A percentile compares a stretch with the other conserved stretches of the same genome.
Conservation (phyloP, 2,113 vertebrate genomes). For the Sylvietta virens region DNA sequence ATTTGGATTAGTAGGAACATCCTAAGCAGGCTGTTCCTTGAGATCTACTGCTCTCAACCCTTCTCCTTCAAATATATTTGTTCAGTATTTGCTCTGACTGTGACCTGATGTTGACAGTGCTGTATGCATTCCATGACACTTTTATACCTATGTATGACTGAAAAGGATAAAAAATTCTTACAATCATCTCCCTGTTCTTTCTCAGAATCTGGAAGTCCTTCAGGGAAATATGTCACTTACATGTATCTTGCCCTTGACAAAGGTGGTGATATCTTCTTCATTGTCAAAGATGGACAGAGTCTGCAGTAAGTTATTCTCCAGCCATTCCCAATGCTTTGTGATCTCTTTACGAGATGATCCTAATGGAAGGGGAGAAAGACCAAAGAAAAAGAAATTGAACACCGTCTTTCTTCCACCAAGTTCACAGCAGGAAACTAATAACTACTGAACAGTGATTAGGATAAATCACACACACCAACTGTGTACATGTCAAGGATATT, state of each 20-base stretch:
- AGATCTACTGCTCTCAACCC: background rate
- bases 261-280: conserved; percentile 94
- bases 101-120: background rate
- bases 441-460: background rate
- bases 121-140: background rate
- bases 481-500: background rate
- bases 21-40: background rate
- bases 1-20: background rate
- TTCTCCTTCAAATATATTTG: background rate
- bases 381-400: background rate
- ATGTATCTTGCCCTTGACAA: conserved; percentile 96
- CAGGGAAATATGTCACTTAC: conserved; percentile 63
- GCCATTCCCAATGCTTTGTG: conserved; percentile 96
- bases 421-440: background rate
- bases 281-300: conserved; percentile 96
- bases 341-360: conserved; percentile 94
- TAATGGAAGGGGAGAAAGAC: conserved; percentile 37
- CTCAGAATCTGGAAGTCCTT: background rate
- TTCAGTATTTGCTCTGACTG: background rate
- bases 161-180: background rate
- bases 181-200: background rate
- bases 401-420: background rate
- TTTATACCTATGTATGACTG: background rate
- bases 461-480: background rate
- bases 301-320: conserved; percentile 93